Conservation (phyloP, 2,888 invertebrate genomes). For the Achlya flavicornis region DNA sequence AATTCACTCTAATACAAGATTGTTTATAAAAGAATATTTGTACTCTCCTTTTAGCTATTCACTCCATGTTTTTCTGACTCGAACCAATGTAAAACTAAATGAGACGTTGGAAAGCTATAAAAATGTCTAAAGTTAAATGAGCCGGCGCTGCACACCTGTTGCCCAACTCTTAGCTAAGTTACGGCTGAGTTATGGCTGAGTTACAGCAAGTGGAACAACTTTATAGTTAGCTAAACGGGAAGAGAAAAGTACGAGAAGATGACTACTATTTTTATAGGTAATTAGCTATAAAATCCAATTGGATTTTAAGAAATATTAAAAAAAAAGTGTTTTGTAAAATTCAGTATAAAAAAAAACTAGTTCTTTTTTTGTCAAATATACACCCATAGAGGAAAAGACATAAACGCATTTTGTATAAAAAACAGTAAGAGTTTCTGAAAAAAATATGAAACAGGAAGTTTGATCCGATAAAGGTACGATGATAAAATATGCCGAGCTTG, state of each 20-base stretch:
- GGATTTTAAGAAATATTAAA: too few species aligned
- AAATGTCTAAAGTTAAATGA: conserved; percentile 52
- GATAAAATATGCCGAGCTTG: too few species aligned
- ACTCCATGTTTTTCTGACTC: not conserved
- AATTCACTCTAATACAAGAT: too few species aligned
- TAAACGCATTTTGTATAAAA: too few species aligned
- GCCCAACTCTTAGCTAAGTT: conserved; percentile 20
- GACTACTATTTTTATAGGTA: not conserved
- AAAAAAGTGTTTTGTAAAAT: too few species aligned
- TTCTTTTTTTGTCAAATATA: not conserved
- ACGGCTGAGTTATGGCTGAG: conserved; percentile 5
- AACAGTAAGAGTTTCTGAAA: too few species aligned
- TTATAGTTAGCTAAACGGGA: not conserved
- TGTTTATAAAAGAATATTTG: too few species aligned
- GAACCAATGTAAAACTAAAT: conserved; percentile 8
- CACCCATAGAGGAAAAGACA: too few species aligned
- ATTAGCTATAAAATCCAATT: too few species aligned
- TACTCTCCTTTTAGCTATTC: not conserved
- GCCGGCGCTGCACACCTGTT: conserved; percentile 46
- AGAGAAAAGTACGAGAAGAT: not conserved
- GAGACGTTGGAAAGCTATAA: conserved; percentile 31
- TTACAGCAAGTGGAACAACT: conserved; percentile 5
- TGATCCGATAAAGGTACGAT: too few species aligned
- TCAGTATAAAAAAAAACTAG: not conserved
- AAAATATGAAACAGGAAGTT: too few species aligned